These are phyloP conservation scores for Forpus xanthops DNA, from an alignment of 2,797 vertebrate species.

Conservation along the genomic window DNA sequence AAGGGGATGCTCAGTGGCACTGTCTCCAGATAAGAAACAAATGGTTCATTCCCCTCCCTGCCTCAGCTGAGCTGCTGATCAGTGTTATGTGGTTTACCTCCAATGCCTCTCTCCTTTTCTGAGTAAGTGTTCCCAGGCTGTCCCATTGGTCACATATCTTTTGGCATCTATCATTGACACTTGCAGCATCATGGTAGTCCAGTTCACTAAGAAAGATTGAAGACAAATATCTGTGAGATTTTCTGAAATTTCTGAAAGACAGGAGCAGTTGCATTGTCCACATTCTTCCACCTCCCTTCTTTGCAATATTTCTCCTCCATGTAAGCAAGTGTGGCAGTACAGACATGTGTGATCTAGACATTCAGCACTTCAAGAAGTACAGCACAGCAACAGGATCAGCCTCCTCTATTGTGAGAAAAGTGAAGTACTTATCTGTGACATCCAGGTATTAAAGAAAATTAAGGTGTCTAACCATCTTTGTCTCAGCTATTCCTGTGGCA, in stretches of 20 bases:
- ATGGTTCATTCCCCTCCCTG: not conserved
- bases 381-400: not conserved
- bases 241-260: slow-evolving; percentile 27
- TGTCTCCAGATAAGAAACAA: slow-evolving; percentile 6
- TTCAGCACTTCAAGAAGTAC: not conserved
- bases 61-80: not conserved
- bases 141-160: slow-evolving; percentile 99
- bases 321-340: not conserved
- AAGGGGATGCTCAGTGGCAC: not conserved
- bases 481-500: not conserved
- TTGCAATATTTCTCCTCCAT: not conserved
- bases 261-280: not conserved
- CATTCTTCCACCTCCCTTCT: not conserved
- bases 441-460: not conserved
- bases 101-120: slow-evolving; percentile 93
- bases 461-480: not conserved
- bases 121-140: slow-evolving; percentile 92
- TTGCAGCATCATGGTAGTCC: slow-evolving; percentile 92
- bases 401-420: not conserved
- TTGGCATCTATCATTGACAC: slow-evolving; percentile 94
- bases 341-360: not conserved
- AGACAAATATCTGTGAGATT: not conserved
- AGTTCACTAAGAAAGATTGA: slow-evolving; percentile 84
- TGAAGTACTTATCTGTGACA: not conserved
- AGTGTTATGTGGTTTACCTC: slow-evolving; percentile 79